Evolutionary conservation across 2,797 vertebrate genomes (phyloP).

Genomic region (Botia almorhae): DNA sequence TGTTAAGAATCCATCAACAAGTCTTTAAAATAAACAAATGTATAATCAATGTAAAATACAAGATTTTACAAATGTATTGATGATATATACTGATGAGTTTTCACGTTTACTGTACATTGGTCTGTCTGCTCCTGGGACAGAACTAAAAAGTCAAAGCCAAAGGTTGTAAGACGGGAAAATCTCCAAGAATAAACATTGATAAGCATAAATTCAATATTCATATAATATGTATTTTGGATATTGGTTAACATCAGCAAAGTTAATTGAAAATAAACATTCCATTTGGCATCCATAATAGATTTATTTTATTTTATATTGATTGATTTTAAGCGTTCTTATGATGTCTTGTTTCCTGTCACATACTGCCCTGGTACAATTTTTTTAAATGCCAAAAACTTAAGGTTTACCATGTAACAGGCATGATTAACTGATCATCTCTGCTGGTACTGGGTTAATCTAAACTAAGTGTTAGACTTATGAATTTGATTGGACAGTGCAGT

Average conservation of each 20-base stretch:
- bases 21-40: constrained; percentile 61
- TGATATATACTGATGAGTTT: constrained; percentile 17
- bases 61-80: constrained; percentile 77
- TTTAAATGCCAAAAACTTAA: constrained; percentile 1
- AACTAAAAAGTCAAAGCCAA: constrained; percentile 6
- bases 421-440: not conserved
- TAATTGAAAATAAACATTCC: not conserved
- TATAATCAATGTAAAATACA: constrained; percentile 70
- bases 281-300: constrained; percentile 1
- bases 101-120: constrained; percentile 67
- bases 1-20: constrained; percentile 66
- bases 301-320: not conserved
- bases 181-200: constrained; percentile 3
- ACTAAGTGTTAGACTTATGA: not conserved
- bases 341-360: not conserved
- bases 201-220: not conserved
- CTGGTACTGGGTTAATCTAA: not conserved
- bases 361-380: not conserved
- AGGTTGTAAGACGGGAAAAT: not conserved
- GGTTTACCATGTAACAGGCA: not conserved
- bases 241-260: not conserved
- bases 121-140: constrained; percentile 31
- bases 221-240: not conserved
- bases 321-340: not conserved
- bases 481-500: not conserved